Conservation (phyloP, 2,888 invertebrate species). For the Pemphredon lugubris region DNA sequence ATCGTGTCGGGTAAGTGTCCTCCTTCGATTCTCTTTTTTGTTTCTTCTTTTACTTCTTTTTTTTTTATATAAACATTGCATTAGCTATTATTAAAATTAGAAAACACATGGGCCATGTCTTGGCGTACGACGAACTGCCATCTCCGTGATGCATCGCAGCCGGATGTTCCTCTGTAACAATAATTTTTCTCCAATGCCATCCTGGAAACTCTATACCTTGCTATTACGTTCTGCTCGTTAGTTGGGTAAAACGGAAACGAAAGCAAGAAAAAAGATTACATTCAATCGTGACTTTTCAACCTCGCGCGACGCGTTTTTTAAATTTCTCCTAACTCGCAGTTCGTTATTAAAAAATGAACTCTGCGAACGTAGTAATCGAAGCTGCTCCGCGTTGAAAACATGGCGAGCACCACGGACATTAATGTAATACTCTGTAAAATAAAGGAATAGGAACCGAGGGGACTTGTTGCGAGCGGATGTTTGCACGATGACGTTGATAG, state of each 20-base stretch:
- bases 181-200: constrained; percentile 41
- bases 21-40: not conserved
- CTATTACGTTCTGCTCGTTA: not conserved
- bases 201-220: constrained; percentile 5
- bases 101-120: constrained; percentile 67
- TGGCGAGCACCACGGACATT: no score
- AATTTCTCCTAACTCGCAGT: no score
- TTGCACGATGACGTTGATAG: constrained; percentile 60
- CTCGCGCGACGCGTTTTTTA: no score
- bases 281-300: no score
- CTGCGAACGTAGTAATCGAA: no score
- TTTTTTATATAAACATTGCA: constrained; percentile 72
- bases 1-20: constrained; percentile 27
- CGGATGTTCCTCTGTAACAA: constrained; percentile 90
- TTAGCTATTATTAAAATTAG: constrained; percentile 71
- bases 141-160: constrained; percentile 92
- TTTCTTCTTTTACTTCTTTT: not conserved
- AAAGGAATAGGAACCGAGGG: constrained; percentile 42
- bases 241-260: no score
- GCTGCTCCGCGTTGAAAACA: no score
- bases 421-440: constrained; percentile 29
- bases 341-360: no score
- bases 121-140: constrained; percentile 81
- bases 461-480: constrained; percentile 53
- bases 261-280: no score